These are phyloP conservation scores for Orthosia incerta DNA, from an alignment of 2,888 invertebrate genomes.

Conservation along the genomic window DNA sequence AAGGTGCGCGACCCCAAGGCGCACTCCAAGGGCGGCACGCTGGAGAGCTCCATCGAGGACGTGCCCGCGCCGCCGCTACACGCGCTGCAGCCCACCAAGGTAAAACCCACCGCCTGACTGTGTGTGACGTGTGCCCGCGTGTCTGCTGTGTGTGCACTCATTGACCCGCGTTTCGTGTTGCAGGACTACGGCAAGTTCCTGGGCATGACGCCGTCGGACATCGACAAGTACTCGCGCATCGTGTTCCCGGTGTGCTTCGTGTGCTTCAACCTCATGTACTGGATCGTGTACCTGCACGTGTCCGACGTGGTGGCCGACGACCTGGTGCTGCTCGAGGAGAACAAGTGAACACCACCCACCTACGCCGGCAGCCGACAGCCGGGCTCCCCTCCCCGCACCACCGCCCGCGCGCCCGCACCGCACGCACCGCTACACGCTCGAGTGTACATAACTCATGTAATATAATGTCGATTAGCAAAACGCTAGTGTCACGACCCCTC, in stretches of 20 bases:
- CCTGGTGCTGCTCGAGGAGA: slow-evolving; percentile 93
- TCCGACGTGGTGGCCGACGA: slow-evolving; percentile 98
- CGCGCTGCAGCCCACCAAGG: slow-evolving; percentile 95
- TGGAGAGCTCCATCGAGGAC: slow-evolving; percentile 94
- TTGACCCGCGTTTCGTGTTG: slow-evolving; percentile 21
- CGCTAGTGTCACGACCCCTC: slow-evolving; percentile 65
- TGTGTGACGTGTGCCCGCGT: no score
- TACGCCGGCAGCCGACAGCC: no score
- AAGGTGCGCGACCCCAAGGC: slow-evolving; percentile 97
- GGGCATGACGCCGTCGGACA: slow-evolving; percentile 98
- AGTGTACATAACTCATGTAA: slow-evolving; percentile 62
- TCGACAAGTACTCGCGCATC: slow-evolving; percentile 99
- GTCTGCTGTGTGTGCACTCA: not conserved
- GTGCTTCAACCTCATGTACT: slow-evolving; percentile 99
- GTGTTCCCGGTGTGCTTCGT: slow-evolving; percentile 99
- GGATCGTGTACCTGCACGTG: slow-evolving; percentile 98
- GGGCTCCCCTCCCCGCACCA: not conserved
- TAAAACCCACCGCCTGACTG: slow-evolving; percentile 54
- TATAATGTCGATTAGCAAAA: slow-evolving; percentile 62
- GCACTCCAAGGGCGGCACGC: slow-evolving; percentile 96
- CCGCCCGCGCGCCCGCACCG: slow-evolving; percentile 35
- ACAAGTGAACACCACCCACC: slow-evolving; percentile 63
- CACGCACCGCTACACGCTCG: slow-evolving; percentile 35
- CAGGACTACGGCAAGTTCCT: slow-evolving; percentile 96
- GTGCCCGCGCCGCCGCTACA: slow-evolving; percentile 91